phyloP scores from a whole-genome alignment of 2,113 vertebrate species.

The Ptilorrhoa leucosticta region DNA sequence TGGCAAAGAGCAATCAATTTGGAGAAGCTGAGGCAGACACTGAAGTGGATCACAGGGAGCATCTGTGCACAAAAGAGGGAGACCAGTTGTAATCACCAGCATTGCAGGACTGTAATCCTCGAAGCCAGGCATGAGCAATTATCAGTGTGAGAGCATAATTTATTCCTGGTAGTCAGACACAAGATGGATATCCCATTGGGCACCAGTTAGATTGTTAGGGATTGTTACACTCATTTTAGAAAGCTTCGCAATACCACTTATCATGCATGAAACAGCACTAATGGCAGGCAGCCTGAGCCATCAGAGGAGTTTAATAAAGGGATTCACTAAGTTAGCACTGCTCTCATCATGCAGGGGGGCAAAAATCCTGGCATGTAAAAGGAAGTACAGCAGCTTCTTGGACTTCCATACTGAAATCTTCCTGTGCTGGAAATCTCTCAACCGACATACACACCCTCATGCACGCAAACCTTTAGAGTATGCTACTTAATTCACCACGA shows the following conservation, averaged over 20 bases:
- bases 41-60: neutral
- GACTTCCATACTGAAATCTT: neutral
- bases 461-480: neutral
- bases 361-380: neutral
- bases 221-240: neutral
- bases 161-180: neutral
- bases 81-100: neutral
- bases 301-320: neutral
- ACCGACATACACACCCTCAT: neutral
- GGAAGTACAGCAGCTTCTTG: neutral
- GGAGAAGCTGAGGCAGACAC: neutral
- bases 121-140: constrained; percentile 25
- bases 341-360: neutral
- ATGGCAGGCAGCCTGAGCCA: neutral
- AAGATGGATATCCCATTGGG: constrained; percentile 17
- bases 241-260: neutral
- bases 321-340: neutral
- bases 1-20: neutral
- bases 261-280: neutral
- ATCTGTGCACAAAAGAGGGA: neutral
- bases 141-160: constrained; percentile 21
- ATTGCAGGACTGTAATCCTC: neutral
- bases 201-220: neutral
- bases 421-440: neutral
- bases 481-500: neutral